Percentiles rank a stretch among this genome's conserved stretches.
Conservation (phyloP, 1,140 invertebrate genomes). For the Bombus superbus region DNA sequence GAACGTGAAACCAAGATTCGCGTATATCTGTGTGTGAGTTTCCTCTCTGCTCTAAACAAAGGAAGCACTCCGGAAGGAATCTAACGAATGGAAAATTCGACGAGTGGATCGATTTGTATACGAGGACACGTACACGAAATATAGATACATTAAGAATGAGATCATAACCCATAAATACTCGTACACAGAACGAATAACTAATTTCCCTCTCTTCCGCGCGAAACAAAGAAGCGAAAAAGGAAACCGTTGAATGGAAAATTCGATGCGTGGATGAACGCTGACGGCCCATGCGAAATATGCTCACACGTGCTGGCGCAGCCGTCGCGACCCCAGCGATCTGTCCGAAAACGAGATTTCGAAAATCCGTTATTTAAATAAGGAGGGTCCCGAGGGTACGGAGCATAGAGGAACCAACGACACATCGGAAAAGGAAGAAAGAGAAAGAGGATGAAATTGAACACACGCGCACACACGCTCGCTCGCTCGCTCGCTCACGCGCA, state of each 20-base stretch:
- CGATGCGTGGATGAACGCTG: not conserved
- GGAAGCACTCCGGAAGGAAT: not conserved
- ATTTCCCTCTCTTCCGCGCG: not conserved
- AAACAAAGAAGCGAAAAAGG: not conserved
- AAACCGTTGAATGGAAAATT: conserved; percentile 20
- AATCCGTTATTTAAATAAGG: conserved; percentile 83
- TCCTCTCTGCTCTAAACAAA: not conserved
- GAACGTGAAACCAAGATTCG: no score
- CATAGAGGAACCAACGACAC: conserved; percentile 11
- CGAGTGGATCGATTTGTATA: not conserved
- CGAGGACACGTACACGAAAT: not conserved
- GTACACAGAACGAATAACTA: not conserved
- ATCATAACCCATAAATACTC: not conserved
- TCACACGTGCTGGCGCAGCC: conserved; percentile 50
- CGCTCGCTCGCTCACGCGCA: no score
- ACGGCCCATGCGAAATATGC: not conserved
- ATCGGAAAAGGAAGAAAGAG: not conserved
- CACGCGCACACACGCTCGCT: no score
- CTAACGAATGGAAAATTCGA: not conserved
- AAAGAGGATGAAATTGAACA: not conserved
- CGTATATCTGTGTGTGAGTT: no score
- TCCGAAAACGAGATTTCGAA: conserved; percentile 82
- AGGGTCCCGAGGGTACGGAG: conserved; percentile 28
- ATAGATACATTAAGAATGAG: not conserved
- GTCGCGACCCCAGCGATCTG: conserved; percentile 18